Percentiles rank a stretch among this genome's conserved stretches.
These are phyloP conservation scores for Eupithecia insigniata DNA, from an alignment of 2,888 invertebrate genomes.

Conservation along the genomic window DNA sequence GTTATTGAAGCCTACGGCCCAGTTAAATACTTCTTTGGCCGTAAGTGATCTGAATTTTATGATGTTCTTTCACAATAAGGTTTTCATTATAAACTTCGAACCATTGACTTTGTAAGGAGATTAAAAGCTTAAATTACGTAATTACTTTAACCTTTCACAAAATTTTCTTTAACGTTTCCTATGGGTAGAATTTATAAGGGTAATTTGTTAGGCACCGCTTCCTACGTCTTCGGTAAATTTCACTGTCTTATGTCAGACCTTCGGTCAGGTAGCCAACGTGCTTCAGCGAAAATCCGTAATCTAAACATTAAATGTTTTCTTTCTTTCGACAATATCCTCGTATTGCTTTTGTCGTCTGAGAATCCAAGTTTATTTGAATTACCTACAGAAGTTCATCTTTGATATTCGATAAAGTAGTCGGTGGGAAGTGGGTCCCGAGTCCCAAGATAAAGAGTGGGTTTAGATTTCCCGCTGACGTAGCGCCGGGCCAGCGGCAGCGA, in stretches of 20 bases:
- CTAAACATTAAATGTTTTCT: slow-evolving; percentile 32
- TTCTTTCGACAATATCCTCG: slow-evolving; percentile 33
- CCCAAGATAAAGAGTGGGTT: slow-evolving; percentile 68
- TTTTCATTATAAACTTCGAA: slow-evolving; percentile 53
- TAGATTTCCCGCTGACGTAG: slow-evolving; percentile 74
- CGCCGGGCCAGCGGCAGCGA: slow-evolving; percentile 48
- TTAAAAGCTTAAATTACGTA: slow-evolving; percentile 58
- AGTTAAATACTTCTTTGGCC: no score
- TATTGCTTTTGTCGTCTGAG: slow-evolving; percentile 33
- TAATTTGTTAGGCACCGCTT: slow-evolving; percentile 48
- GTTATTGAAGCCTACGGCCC: no score
- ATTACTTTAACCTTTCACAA: slow-evolving; percentile 55
- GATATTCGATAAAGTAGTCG: slow-evolving; percentile 60
- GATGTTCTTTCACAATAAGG: slow-evolving; percentile 34
- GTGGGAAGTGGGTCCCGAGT: slow-evolving; percentile 57
- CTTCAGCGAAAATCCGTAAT: slow-evolving; percentile 28
- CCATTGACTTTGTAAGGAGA: slow-evolving; percentile 54
- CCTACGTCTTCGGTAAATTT: slow-evolving; percentile 40
- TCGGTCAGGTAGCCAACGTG: slow-evolving; percentile 35
- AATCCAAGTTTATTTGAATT: slow-evolving; percentile 35
- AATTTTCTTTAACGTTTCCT: slow-evolving; percentile 50
- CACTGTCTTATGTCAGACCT: slow-evolving; percentile 37
- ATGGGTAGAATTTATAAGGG: slow-evolving; percentile 47
- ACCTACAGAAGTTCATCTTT: slow-evolving; percentile 51
- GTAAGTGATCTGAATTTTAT: not conserved